Conservation (phyloP, 2,797 vertebrate genomes). For the Phoeniculus purpureus region DNA sequence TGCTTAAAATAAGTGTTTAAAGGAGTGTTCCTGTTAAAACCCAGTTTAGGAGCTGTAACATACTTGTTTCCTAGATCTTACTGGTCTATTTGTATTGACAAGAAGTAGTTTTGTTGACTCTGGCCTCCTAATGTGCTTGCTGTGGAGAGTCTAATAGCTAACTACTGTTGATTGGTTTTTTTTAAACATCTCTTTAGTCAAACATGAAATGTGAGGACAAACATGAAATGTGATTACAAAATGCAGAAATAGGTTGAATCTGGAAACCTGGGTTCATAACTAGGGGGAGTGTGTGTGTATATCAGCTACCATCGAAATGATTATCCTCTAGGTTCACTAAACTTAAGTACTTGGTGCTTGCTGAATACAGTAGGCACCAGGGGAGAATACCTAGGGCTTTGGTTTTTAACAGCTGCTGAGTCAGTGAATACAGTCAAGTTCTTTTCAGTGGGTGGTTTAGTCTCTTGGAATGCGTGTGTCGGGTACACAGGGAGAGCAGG, state of each 20-base stretch:
- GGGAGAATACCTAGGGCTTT: neutral
- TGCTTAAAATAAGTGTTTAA: neutral
- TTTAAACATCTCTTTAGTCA: neutral
- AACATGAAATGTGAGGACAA: neutral
- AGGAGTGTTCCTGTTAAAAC: neutral
- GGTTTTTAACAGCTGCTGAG: neutral
- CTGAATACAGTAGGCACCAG: neutral
- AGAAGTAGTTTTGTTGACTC: neutral
- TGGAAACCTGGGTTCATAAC: neutral
- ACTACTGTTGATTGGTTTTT: neutral
- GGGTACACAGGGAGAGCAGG: rapidly evolving
- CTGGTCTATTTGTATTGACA: neutral
- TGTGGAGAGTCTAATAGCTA: neutral
- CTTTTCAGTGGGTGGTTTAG: neutral
- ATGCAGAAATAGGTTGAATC: neutral
- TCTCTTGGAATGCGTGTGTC: neutral
- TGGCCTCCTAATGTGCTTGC: neutral
- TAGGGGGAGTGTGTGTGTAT: neutral
- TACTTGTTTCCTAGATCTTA: neutral
- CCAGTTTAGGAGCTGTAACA: neutral
- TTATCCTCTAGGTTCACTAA: neutral
- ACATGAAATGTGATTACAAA: neutral
- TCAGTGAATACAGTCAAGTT: neutral
- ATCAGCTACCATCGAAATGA: neutral
- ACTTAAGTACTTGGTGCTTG: neutral